phyloP scores from a whole-genome alignment of 1,140 invertebrate species.

The Trypoxylus dichotomus region DNA sequence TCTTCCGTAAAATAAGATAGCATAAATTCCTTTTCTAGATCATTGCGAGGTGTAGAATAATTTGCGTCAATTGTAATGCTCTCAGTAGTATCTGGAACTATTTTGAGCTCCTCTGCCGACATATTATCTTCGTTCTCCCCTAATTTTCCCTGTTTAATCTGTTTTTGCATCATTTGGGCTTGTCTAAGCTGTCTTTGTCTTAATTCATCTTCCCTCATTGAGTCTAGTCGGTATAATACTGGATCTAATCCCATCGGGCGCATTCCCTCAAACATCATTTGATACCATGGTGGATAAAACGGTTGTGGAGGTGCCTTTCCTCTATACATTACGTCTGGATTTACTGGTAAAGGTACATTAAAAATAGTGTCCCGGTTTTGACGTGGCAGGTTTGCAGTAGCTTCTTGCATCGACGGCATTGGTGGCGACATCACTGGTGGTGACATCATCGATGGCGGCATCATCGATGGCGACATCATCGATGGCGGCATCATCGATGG shows the following conservation, averaged over 20 bases:
- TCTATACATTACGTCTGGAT: background rate
- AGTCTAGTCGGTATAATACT: background rate
- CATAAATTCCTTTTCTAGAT: constrained; percentile 55
- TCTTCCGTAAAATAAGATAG: constrained; percentile 71
- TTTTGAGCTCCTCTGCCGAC: background rate
- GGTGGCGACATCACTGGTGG: too few species aligned
- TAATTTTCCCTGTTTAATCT: background rate
- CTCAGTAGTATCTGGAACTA: background rate
- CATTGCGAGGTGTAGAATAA: constrained; percentile 47
- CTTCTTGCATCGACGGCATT: too few species aligned
- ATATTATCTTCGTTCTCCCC: background rate
- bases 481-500: too few species aligned
- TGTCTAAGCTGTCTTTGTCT: background rate
- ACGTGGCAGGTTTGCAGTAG: background rate
- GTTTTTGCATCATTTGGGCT: background rate
- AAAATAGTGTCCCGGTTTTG: background rate
- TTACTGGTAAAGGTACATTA: background rate
- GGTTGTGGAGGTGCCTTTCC: background rate
- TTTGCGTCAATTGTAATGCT: constrained; percentile 49
- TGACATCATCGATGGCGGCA: too few species aligned
- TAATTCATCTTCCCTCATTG: background rate
- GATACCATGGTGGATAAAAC: background rate
- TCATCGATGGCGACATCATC: too few species aligned
- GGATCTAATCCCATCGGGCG: background rate
- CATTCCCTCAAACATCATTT: background rate